phyloP scores from a whole-genome alignment of 2,888 invertebrate genomes.

The Norana najaformis region DNA sequence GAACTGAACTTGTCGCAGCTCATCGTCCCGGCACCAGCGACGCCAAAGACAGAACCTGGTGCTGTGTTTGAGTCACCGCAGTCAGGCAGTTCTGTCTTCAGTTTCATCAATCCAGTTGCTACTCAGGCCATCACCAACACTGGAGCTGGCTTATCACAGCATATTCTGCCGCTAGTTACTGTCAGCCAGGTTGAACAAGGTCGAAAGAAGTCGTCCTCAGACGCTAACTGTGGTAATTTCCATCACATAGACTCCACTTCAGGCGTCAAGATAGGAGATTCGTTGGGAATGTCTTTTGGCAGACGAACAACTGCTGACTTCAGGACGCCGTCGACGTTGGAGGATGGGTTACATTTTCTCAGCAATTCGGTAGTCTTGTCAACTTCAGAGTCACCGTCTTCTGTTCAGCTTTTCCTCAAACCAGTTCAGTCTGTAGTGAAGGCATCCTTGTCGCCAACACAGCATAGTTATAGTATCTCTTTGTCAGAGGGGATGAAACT shows the following conservation, averaged over 20 bases:
- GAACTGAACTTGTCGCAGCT: neutral
- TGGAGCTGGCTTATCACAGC: neutral
- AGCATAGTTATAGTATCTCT: neutral
- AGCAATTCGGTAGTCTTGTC: neutral
- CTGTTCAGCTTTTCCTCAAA: neutral
- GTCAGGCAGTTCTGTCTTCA: neutral
- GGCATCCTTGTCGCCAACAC: neutral
- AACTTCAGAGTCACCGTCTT: neutral
- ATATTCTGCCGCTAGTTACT: neutral
- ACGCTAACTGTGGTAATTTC: neutral
- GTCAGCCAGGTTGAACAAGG: neutral
- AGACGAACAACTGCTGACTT: neutral
- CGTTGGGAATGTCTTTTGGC: neutral
- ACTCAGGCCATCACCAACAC: neutral
- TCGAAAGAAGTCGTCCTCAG: neutral
- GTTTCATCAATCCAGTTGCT: neutral
- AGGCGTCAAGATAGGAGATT: neutral
- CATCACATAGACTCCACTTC: neutral
- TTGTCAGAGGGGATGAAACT: neutral
- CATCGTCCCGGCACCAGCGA: neutral
- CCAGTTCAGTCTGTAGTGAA: neutral
- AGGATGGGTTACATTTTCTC: neutral
- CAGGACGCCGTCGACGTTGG: neutral
- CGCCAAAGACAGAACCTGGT: neutral
- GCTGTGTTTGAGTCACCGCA: neutral